Evolutionary conservation across 35 echinoderm and acorn worm species (phyloP), one percentile per base, ranked within the genome.

Genomic region (Apostichopus parvimensis): DNA sequence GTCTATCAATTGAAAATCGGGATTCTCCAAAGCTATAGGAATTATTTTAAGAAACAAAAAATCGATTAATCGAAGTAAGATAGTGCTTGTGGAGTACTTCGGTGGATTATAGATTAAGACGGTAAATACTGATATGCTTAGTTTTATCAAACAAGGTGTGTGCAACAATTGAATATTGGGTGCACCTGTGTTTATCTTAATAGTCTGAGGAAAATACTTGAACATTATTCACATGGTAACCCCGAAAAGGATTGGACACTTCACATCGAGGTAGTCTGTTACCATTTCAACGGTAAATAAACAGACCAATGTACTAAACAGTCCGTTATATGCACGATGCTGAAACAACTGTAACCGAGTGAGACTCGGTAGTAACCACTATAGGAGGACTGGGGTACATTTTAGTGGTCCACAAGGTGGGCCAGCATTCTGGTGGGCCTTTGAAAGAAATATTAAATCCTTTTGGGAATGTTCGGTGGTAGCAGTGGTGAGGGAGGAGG

Each of bases 1-100:
- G 54, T 56, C 55, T 18, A 82, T 82, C 79, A 55, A 82, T 82
- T n/a, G 4, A 55, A 17, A 18, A 13, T 12, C 34, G 55, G 11
- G 45, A 56, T 57, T 53, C 34, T 18, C 55, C 79, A 6, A 82
- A 17, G 7, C 18, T 45, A 45, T 45, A 53, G 52, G 53, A 56
- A 82, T 82, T 53, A 53, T 82, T 82, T 82, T 82, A 82, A 55
- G 25, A 10, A 55, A 53, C 0, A 45, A 25, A 56, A 55, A 56
- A 82, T 82, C 79, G 55, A 82, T 82, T 82, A 82, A 82, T 82
- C 79, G 79, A 82, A 82, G 12, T 14, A 13, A 8, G 12, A 82
- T 25, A 82, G 54, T 82, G 79, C 79, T 82, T n/a, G 55, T 34
- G 17, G n/a, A n/a, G 79, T 82, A 56, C 45, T 45, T 82, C 13